Percentiles rank a stretch among this genome's conserved stretches.
These are phyloP conservation scores for Tenthredo notha DNA, from an alignment of 2,888 invertebrate species.

Conservation along the genomic window DNA sequence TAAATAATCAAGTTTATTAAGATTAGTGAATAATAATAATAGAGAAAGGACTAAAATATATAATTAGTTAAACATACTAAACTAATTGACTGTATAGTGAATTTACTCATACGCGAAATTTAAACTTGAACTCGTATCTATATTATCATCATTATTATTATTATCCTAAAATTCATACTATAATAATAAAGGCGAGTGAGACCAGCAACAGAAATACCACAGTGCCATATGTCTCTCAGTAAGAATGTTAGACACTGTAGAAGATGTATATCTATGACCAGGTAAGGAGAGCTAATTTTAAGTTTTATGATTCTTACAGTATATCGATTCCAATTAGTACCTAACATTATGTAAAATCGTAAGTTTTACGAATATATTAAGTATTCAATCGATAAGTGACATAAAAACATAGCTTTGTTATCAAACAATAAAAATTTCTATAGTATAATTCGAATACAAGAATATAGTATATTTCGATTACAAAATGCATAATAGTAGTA, in stretches of 20 bases:
- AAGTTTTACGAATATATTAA: too few relatives aligned
- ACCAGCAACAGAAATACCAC: conserved; percentile 31
- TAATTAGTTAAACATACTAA: background rate
- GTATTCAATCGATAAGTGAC: background rate
- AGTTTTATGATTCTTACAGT: background rate
- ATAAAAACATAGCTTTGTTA: background rate
- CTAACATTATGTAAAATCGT: background rate
- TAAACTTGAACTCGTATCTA: background rate
- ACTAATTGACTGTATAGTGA: background rate
- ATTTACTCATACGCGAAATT: background rate
- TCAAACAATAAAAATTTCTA: background rate
- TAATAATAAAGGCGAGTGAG: conserved; percentile 25
- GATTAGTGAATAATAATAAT: background rate
- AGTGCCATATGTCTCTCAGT: conserved; percentile 72
- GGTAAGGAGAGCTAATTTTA: conserved; percentile 63
- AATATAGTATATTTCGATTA: background rate
- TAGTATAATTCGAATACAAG: background rate
- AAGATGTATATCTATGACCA: conserved; percentile 71
- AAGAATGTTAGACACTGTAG: conserved; percentile 73
- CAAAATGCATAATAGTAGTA: background rate
- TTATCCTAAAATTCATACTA: conserved; percentile 10
- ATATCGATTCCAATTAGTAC: background rate
- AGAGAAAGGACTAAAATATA: background rate
- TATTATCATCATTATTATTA: background rate
- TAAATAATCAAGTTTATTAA: background rate